These are phyloP conservation scores for Leistus spinibarbis DNA, from an alignment of 2,888 invertebrate species.

Conservation along the genomic window DNA sequence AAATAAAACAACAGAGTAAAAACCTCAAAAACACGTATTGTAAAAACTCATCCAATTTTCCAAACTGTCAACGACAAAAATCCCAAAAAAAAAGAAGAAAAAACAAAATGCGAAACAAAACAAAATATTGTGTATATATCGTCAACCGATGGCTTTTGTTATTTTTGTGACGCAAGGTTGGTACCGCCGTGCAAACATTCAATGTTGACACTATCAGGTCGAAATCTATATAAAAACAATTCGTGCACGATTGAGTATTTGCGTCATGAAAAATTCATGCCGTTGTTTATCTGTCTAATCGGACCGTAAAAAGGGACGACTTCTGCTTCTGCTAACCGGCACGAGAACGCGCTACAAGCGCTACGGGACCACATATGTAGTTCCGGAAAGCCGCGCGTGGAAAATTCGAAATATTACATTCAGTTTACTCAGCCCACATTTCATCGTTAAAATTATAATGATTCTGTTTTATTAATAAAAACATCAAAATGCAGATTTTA, in stretches of 20 bases:
- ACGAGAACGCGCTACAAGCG: not conserved
- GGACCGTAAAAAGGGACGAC: slow-evolving; percentile 14
- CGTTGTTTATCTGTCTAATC: slow-evolving; percentile 38
- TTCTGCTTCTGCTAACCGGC: not conserved
- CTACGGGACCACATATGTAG: not conserved
- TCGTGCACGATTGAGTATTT: slow-evolving; percentile 38
- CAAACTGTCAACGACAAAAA: slow-evolving; percentile 37
- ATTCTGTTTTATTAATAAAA: too few relatives aligned
- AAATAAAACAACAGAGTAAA: slow-evolving; percentile 21
- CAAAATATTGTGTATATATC: not conserved
- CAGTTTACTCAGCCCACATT: too few relatives aligned
- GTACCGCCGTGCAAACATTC: slow-evolving; percentile 24
- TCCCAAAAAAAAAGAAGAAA: slow-evolving; percentile 31
- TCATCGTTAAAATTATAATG: too few relatives aligned
- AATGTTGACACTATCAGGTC: slow-evolving; percentile 34
- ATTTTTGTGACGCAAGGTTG: slow-evolving; percentile 21
- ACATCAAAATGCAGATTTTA: too few relatives aligned
- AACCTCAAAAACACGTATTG: slow-evolving; percentile 26
- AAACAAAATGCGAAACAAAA: slow-evolving; percentile 21
- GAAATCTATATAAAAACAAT: slow-evolving; percentile 39
- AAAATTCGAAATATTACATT: not conserved
- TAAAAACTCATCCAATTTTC: slow-evolving; percentile 38
- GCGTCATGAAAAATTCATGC: slow-evolving; percentile 37
- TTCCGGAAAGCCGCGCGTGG: not conserved
- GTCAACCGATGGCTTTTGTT: slow-evolving; percentile 30